Evolutionary conservation across 2,113 vertebrate species (phyloP).

Genomic region (Climacteris rufus): DNA sequence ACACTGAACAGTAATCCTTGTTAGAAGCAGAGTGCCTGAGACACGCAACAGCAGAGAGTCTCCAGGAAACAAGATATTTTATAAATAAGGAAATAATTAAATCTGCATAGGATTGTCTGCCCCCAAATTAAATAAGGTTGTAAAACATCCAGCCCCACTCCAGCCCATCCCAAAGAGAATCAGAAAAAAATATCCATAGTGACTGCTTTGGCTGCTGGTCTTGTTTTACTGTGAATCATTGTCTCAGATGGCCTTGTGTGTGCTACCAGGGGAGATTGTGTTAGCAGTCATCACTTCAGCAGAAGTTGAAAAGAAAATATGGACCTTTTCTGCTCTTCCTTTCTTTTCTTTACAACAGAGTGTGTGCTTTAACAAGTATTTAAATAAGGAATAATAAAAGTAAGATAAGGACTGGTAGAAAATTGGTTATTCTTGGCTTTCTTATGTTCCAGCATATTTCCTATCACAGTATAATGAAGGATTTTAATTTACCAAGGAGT

Average conservation of each 20-base stretch:
- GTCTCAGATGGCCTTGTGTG: not conserved
- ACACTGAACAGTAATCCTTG: fast-evolving
- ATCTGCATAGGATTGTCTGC: not conserved
- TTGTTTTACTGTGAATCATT: not conserved
- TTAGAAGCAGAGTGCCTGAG: not conserved
- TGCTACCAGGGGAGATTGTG: not conserved
- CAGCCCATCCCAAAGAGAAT: not conserved
- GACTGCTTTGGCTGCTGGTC: not conserved
- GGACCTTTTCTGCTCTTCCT: not conserved
- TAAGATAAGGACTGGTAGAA: not conserved
- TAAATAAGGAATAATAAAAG: not conserved
- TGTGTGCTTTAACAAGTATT: not conserved
- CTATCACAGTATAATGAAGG: not conserved
- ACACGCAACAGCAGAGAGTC: not conserved
- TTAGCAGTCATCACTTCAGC: not conserved
- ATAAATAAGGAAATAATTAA: constrained; percentile 4
- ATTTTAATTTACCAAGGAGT: not conserved
- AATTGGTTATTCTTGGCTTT: not conserved
- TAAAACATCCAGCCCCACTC: not conserved
- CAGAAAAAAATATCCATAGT: not conserved
- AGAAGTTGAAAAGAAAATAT: not conserved
- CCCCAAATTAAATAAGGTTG: not conserved
- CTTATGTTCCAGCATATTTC: not conserved
- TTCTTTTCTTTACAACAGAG: not conserved
- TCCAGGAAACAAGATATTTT: not conserved